phyloP scores from a whole-genome alignment of 2,888 invertebrate species.

The Branchipolynoe longqiensis region DNA sequence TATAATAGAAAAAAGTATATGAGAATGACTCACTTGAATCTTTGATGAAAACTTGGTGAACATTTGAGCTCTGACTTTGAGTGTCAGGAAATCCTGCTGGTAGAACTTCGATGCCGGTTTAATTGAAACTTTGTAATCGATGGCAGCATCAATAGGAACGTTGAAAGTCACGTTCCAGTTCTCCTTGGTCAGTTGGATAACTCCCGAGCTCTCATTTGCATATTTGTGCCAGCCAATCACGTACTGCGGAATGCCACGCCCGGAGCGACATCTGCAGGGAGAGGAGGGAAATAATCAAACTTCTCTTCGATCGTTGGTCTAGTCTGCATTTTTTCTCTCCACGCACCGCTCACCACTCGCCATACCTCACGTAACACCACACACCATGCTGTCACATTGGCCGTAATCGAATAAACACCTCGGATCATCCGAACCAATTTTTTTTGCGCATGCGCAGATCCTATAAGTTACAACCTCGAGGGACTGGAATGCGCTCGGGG shows the following conservation, averaged over 20 bases:
- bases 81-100: background rate
- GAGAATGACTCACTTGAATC: slow-evolving; percentile 19
- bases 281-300: no score
- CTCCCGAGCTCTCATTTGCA: background rate
- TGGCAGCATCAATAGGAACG: slow-evolving; percentile 20
- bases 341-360: no score
- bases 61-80: slow-evolving; percentile 33
- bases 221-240: slow-evolving; percentile 23
- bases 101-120: background rate
- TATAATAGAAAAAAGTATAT: no score
- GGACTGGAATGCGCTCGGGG: no score
- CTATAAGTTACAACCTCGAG: no score
- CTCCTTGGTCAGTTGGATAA: background rate
- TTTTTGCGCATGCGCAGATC: no score
- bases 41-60: background rate
- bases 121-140: slow-evolving; percentile 38
- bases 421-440: no score
- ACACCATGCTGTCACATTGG: no score
- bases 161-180: slow-evolving; percentile 50
- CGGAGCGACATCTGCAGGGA: slow-evolving; percentile 35
- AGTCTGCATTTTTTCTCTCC: no score
- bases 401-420: no score
- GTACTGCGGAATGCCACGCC: background rate
- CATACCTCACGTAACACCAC: no score
- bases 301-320: no score